A percentile compares a stretch with the other conserved stretches of the same genome.
phyloP scores from a whole-genome alignment of 2,113 vertebrate genomes.

The Caranx melampygus region DNA sequence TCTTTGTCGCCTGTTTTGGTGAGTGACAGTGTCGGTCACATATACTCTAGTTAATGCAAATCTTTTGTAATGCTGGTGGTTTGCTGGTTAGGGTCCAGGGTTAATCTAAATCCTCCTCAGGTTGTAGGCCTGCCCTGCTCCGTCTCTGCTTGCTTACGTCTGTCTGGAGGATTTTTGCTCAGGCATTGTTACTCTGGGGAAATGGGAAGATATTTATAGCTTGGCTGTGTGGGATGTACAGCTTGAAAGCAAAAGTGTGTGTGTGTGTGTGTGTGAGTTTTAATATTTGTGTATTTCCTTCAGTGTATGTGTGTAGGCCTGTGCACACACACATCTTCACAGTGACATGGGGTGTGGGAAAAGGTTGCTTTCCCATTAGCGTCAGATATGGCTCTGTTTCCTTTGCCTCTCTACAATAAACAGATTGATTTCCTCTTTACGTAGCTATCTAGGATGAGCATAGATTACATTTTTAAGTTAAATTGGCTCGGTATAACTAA shows the following conservation, averaged over 20 bases:
- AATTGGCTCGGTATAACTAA: too few species aligned
- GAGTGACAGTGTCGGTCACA: background rate
- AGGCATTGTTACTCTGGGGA: conserved; percentile 62
- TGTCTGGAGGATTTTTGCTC: conserved; percentile 47
- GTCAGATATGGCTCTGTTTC: background rate
- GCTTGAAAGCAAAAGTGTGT: conserved; percentile 41
- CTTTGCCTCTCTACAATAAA: background rate
- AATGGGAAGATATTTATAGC: conserved; percentile 65
- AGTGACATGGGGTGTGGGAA: conserved; percentile 70
- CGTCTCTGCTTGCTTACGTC: conserved; percentile 21
- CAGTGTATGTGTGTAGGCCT: conserved; percentile 11
- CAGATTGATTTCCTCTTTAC: background rate
- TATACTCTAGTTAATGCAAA: background rate
- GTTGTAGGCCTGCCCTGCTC: background rate
- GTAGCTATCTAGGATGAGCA: too few species aligned
- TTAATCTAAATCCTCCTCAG: background rate
- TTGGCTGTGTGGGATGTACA: conserved; percentile 51
- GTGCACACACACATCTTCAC: conserved; percentile 7
- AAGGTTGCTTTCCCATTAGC: conserved; percentile 61
- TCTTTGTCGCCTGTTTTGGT: background rate
- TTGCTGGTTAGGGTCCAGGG: background rate
- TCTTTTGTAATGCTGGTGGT: background rate
- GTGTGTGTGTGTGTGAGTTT: background rate
- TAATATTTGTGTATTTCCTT: conserved; percentile 3
- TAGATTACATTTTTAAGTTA: too few species aligned